phyloP scores from a whole-genome alignment of 2,113 vertebrate species.

The Nesogale talazaci region DNA sequence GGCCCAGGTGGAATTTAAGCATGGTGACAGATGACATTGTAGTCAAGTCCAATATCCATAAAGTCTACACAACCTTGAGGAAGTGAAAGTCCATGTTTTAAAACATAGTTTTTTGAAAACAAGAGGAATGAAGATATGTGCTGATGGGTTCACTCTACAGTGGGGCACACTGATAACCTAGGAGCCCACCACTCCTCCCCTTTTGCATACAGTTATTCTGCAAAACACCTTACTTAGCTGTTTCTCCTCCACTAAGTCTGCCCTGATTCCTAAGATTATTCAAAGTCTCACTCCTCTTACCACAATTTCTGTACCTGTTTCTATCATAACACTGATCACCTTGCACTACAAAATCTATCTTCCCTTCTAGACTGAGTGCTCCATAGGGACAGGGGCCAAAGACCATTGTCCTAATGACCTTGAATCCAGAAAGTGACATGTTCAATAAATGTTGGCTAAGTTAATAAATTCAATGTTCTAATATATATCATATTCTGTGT shows the following conservation, averaged over 20 bases:
- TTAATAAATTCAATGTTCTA: not conserved
- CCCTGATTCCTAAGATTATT: not conserved
- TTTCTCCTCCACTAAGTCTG: not conserved
- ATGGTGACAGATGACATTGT: not conserved
- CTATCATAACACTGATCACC: not conserved
- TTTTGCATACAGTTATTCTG: not conserved
- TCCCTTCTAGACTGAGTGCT: not conserved
- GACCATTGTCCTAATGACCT: not conserved
- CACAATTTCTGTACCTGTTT: not conserved
- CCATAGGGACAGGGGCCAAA: not conserved
- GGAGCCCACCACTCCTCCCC: no score
- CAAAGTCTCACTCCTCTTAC: not conserved
- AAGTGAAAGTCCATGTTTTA: not conserved
- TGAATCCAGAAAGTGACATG: not conserved
- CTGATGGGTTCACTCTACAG: not conserved
- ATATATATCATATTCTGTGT: not conserved
- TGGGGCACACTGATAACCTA: not conserved
- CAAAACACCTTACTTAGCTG: not conserved
- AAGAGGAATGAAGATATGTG: not conserved
- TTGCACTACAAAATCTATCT: rapidly evolving
- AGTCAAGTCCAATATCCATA: not conserved
- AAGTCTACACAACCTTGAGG: not conserved
- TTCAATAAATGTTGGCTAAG: not conserved
- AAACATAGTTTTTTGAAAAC: not conserved
- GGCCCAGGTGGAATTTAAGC: not conserved